Evolutionary conservation across 2,888 invertebrate species (phyloP).

Genomic region (Heliconius charithonia): DNA sequence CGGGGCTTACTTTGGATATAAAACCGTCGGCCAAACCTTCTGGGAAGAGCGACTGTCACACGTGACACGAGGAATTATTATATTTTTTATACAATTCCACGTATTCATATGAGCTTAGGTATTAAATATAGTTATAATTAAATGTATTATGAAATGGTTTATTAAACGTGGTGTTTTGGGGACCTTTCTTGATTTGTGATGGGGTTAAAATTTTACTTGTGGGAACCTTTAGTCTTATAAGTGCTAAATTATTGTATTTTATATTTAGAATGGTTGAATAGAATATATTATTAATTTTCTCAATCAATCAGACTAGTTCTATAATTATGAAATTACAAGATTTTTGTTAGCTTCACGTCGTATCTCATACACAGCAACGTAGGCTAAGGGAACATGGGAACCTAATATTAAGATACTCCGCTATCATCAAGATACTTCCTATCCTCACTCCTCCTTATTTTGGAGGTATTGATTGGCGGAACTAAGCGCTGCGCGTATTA

Average conservation of each 20-base stretch:
- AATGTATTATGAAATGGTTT: background rate
- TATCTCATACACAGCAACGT: too few relatives aligned
- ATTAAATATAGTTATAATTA: background rate
- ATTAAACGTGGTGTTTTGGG: background rate
- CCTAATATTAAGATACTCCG: too few relatives aligned
- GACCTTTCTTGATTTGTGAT: background rate
- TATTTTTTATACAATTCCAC: conserved; percentile 24
- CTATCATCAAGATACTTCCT: too few relatives aligned
- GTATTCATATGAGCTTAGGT: background rate
- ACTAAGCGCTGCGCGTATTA: too few relatives aligned
- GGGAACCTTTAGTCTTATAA: background rate
- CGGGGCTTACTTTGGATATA: conserved; percentile 57
- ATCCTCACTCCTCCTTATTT: too few relatives aligned
- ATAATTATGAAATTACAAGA: too few relatives aligned
- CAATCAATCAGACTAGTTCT: too few relatives aligned
- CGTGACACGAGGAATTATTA: conserved; percentile 38
- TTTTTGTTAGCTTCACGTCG: too few relatives aligned
- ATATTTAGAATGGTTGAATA: background rate
- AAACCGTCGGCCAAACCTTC: conserved; percentile 66
- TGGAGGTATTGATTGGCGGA: too few relatives aligned
- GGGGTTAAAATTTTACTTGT: background rate
- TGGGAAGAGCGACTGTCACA: conserved; percentile 56
- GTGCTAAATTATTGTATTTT: background rate
- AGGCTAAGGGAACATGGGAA: too few relatives aligned
- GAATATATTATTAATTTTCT: background rate